Conservation (phyloP, 2,797 vertebrate genomes). For the Pseudocheirus occidentalis region DNA sequence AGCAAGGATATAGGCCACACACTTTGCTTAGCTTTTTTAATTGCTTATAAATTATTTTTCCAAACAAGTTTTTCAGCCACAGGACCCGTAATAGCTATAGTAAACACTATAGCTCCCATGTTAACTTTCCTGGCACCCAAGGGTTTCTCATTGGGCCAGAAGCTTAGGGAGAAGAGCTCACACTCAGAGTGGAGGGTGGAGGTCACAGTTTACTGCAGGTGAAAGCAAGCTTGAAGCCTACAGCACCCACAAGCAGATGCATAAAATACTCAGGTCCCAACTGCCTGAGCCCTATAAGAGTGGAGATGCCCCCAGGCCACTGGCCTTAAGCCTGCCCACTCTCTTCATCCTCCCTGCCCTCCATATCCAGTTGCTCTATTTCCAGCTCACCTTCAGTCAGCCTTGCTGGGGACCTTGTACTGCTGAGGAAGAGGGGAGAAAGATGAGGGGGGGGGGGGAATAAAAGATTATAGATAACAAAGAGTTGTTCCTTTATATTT, state of each 20-base stretch:
- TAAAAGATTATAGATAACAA: neutral
- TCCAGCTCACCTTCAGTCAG: neutral
- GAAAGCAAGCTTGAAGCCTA: neutral
- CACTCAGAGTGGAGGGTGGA: neutral
- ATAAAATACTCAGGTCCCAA: neutral
- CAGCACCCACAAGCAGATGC: neutral
- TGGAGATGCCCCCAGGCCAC: neutral
- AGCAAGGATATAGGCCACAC: neutral
- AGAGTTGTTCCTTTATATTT: neutral
- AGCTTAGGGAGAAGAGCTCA: neutral
- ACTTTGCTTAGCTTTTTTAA: neutral
- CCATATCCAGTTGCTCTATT: neutral
- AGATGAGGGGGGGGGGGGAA: neutral
- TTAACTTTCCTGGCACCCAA: neutral
- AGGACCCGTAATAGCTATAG: slow-evolving; percentile 59
- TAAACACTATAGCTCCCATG: slow-evolving; percentile 27
- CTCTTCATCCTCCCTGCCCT: neutral
- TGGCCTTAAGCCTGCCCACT: neutral
- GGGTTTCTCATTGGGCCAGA: neutral
- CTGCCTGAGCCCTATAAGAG: neutral
- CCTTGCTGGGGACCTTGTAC: neutral
- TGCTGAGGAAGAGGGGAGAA: neutral
- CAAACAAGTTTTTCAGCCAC: slow-evolving; percentile 18
- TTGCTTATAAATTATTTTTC: slow-evolving; percentile 69
- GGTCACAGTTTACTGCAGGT: neutral